A percentile compares a stretch with the other conserved stretches of the same genome.
phyloP scores from a whole-genome alignment of 2,113 vertebrate species.

The Lucifuga dentata region DNA sequence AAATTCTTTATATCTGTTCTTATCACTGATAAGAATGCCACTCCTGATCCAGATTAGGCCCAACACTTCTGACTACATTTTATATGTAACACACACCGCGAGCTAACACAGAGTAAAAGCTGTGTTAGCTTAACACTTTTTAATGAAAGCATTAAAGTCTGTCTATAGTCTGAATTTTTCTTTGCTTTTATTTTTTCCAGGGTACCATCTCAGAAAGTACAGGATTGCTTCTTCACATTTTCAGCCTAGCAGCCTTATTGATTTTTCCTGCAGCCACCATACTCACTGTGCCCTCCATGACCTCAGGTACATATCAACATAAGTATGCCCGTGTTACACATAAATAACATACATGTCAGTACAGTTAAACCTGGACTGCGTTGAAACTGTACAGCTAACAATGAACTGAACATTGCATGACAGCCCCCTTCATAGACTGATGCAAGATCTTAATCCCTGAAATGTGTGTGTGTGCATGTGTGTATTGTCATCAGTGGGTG shows the following conservation, averaged over 20 bases:
- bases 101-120: not conserved
- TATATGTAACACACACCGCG: not conserved
- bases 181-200: conserved; percentile 62
- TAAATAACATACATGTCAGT: too few relatives aligned
- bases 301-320: conserved; percentile 87
- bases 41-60: conserved; percentile 30
- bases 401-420: too few relatives aligned
- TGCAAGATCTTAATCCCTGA: too few relatives aligned
- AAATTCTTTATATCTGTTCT: conserved; percentile 15
- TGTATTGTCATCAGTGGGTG: conserved; percentile 82
- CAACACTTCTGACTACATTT: not conserved
- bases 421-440: too few relatives aligned
- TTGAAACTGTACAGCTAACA: too few relatives aligned
- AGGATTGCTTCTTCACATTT: conserved; percentile 81
- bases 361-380: too few relatives aligned
- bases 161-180: not conserved
- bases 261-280: conserved; percentile 85
- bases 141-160: too few relatives aligned
- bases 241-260: conserved; percentile 83
- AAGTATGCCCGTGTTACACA: too few relatives aligned
- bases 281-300: conserved; percentile 84
- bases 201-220: conserved; percentile 78
- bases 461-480: conserved; percentile 25
- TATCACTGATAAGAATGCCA: conserved; percentile 13
- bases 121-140: too few relatives aligned